Evolutionary conservation across 1,140 invertebrate species (phyloP), one percentile per base, ranked within the genome.

Genomic region (Babylonia areolata): DNA sequence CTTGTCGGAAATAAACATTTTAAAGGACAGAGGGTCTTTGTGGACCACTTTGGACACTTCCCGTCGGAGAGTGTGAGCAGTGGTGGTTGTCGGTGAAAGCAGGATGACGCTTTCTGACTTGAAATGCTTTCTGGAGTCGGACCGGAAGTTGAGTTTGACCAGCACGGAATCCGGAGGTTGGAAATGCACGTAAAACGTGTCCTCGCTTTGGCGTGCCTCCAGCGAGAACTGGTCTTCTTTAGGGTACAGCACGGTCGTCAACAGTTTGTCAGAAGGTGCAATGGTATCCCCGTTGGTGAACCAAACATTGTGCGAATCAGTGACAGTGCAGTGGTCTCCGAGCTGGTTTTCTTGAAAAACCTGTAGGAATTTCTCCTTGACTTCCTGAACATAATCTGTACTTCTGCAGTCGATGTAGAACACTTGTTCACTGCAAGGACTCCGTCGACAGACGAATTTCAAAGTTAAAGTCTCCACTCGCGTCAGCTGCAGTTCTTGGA

Each of bases 1-100:
- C 78, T 80, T 80, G 3, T 42, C 78, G 2, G 40, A 31, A 37
- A 80, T 80, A 31, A 80, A 80, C 42, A 80, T 80, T n/a, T 80
- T 80, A 42, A 80, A 80, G 0, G 78, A 80, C 31, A 39, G 6
- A 31, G 78, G 78, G 1, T 80, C 78, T 42, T 80, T 80, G 78
- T 80, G 40, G 46, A 80, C 54, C 28, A 54, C 46, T 35, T 80
- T 80, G 28, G 78, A n/a, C 5, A 80, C 40, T 51, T 80, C 78
- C 33, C n/a, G n/a, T 15, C 78, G 78, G 15, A 80, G 40, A 11
- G 3, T 31, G 9, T 3, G 28, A 35, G 37, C 23, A 31, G 23
- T 54, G 3, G 78, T 64, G 15, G 6, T 33, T 33, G 23, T 6
- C 3, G 78, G 78, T 42, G 78, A 80, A 5, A 80, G 2, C 9